Percentiles rank a stretch among this genome's conserved stretches.
Evolutionary conservation across 2,888 invertebrate species (phyloP).

Genomic region (Cheilosia vulpina): DNA sequence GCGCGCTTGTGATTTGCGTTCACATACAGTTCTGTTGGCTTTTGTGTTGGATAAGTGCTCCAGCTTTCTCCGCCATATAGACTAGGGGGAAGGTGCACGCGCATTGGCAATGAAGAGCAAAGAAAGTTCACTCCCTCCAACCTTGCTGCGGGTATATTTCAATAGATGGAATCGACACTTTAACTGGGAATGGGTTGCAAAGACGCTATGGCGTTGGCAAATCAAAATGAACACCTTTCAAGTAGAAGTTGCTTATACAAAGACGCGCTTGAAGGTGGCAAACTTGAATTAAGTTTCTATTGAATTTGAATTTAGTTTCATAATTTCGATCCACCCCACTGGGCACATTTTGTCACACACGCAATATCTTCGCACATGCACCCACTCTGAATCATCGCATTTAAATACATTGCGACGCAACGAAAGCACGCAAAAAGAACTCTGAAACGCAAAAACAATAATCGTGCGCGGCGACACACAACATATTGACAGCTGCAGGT

Average conservation of each 20-base stretch:
- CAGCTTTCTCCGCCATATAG: conserved; percentile 33
- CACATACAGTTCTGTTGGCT: conserved; percentile 3
- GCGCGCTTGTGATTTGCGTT: conserved; percentile 20
- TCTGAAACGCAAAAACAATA: conserved; percentile 10
- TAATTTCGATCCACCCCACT: not conserved
- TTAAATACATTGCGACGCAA: conserved; percentile 15
- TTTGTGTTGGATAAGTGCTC: conserved; percentile 34
- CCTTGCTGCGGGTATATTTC: too few species aligned
- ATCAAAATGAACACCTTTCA: too few species aligned
- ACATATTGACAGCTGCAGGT: conserved; percentile 56
- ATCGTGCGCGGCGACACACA: conserved; percentile 6
- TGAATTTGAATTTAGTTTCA: too few species aligned
- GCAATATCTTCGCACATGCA: not conserved
- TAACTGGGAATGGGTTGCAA: too few species aligned
- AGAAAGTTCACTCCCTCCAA: not conserved
- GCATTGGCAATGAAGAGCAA: not conserved
- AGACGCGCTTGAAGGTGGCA: too few species aligned
- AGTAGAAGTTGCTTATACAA: too few species aligned
- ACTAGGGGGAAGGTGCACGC: not conserved
- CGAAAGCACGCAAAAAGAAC: not conserved
- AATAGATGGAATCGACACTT: too few species aligned
- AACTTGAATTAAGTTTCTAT: not conserved
- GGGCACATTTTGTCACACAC: not conserved
- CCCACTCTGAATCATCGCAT: not conserved
- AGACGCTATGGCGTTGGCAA: too few species aligned